Base-by-base conservation (phyloP, 2,888 invertebrate species). In the Andrena bicolor region DNA sequence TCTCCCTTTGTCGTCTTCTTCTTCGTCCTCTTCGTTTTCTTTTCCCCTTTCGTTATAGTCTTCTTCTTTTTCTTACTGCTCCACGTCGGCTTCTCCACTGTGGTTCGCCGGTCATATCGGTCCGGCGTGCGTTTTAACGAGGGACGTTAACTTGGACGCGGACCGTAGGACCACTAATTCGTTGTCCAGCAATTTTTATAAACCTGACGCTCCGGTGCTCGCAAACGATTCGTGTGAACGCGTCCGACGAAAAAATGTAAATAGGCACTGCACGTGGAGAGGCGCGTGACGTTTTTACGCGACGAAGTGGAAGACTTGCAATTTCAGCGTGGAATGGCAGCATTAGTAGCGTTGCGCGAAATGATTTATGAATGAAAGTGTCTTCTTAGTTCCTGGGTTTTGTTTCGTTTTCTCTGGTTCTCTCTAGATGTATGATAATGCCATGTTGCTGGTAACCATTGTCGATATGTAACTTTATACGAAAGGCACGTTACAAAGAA, bases 91-190 rank as follows among this genome's bases (percentile, higher is more conserved):
- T 68, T 77, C 76, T 80, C 80, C 80, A 80, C 76, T 79, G 70
- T 76, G 81, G 77, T 71, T 72, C 75, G 68, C 80, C 41, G 4
- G 71, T 64, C 78, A 71, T 64, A 48, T 64, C 48, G 60, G n/a
- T 61, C 56, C 41, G n/a, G 53, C 49, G 7, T 41, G 49, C 13
- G 49, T 28, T 71, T 68, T 75, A 82, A 85, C 74, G 56, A 80
- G 77, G 74, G 63, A 81, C 84, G 83, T 87, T 84, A 83, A 85
- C 79, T 78, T 28, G 69, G 66, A 76, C 86, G 86, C 85, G 75
- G 86, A 83, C 87, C 76, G 82, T 23, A 32, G 72, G 28, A 74
- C 82, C 82, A 83, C 83, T 84, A 83, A 89, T 86, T 90, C 84
- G 80, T 90, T 89, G 71, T 70, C 63, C 80, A 68, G 41, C 58